These are phyloP conservation scores for Siniperca scherzeri DNA, from an alignment of 2,797 vertebrate species.

Conservation along the genomic window DNA sequence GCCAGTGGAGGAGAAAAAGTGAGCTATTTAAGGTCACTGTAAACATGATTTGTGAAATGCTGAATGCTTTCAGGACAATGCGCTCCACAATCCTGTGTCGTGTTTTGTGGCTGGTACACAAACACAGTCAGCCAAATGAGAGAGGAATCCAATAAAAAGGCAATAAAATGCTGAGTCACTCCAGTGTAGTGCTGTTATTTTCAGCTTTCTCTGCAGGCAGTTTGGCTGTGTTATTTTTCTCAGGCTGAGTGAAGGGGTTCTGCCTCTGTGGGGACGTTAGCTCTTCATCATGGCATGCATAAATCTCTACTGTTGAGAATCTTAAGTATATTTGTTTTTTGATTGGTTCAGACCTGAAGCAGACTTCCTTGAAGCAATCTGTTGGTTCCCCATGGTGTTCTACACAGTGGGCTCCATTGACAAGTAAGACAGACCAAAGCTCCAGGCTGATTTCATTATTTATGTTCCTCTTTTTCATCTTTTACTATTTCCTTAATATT, in stretches of 20 bases:
- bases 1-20: slow-evolving; percentile 35
- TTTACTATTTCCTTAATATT: background rate
- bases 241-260: slow-evolving; percentile 27
- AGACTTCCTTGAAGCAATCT: slow-evolving; percentile 90
- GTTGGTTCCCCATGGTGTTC: slow-evolving; percentile 91
- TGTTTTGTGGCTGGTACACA: slow-evolving; percentile 63
- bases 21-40: slow-evolving; percentile 47
- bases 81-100: slow-evolving; percentile 39
- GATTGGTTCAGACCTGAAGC: slow-evolving; percentile 86
- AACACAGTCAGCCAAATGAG: slow-evolving; percentile 66
- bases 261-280: slow-evolving; percentile 49
- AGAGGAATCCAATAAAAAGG: slow-evolving; percentile 80
- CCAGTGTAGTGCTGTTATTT: slow-evolving; percentile 69
- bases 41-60: slow-evolving; percentile 70
- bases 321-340: slow-evolving; percentile 67
- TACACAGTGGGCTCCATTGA: slow-evolving; percentile 92
- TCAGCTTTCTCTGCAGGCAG: slow-evolving; percentile 65
- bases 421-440: slow-evolving; percentile 83
- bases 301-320: slow-evolving; percentile 42
- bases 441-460: slow-evolving; percentile 11
- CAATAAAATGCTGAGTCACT: slow-evolving; percentile 84
- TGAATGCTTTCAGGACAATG: slow-evolving; percentile 66
- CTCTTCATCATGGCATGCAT: slow-evolving; percentile 51
- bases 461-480: background rate
- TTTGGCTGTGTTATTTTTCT: slow-evolving; percentile 64